Evolutionary conservation across 2,797 vertebrate species (phyloP), one percentile per base, ranked within the genome.

Genomic region (Rhadinocentrus ornatus): DNA sequence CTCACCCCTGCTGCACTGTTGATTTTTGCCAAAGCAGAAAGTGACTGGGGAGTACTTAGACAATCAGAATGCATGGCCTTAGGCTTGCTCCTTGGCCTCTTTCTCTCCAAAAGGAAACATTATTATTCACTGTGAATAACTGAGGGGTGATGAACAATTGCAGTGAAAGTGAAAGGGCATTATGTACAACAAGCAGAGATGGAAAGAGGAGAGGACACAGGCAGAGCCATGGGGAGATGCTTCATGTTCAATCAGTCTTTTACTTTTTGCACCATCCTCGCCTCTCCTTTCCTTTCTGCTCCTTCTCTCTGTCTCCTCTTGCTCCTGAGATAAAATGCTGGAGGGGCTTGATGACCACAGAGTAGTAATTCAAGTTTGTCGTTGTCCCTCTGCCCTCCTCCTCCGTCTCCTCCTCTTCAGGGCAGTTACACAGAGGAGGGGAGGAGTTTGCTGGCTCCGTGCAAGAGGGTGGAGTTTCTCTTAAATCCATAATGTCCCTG

Each of bases 311-410:
- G 24, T 35, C 55, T 62, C 64, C 59, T 32, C 44, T 35, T 35
- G 37, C 69, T 80, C 53, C 56, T 66, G 54, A 65, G 72, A 80
- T 67, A 55, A 78, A 80, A 73, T 41, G 68, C 81, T 84, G 77
- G 46, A 75, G 61, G 79, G 74, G 60, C 65, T 71, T 2, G 34
- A 69, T 77, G 80, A 77, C 79, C 87, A 83, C 86, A 67, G 82
- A 82, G 90, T 89, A 89, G 87, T 92, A 92, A 91, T 93, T 92
- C 89, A 67, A 87, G 88, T 84, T 67, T 71, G 76, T 75, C 84
- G 73, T 85, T 75, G 69, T 75, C 71, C 73, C 71, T 41, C 73
- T 60, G 62, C 55, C 78, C 78, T 85, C 76, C 60, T 35, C 44
- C 48, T 46, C 11, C n/a, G 60, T 26, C 77, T 77, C 73, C 78